These are phyloP conservation scores for Sceloporus undulatus DNA, from an alignment of 2,113 vertebrate species.

Conservation along the genomic window DNA sequence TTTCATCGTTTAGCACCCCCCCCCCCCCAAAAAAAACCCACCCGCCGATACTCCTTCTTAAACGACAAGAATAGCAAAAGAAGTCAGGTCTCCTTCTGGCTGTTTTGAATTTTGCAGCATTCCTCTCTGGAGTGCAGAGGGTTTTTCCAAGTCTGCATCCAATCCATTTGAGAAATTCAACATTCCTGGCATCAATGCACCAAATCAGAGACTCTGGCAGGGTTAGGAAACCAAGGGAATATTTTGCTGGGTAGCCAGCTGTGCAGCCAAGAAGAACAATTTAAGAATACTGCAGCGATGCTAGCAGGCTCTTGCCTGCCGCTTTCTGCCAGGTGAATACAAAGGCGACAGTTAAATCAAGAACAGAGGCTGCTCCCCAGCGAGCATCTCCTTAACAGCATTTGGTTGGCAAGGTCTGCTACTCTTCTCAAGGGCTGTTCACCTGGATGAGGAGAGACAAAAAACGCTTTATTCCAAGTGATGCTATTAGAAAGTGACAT, in stretches of 20 bases:
- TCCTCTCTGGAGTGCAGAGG: neutral
- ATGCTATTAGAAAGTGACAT: neutral
- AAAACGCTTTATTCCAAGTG: neutral
- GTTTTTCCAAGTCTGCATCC: neutral
- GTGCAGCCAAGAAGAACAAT: neutral
- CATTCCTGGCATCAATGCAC: neutral
- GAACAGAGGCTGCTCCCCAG: neutral
- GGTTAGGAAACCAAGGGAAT: neutral
- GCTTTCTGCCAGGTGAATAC: neutral
- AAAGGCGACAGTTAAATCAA: neutral
- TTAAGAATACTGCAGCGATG: neutral
- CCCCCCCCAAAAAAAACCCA: neutral
- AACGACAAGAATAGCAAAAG: neutral
- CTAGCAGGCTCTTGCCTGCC: neutral
- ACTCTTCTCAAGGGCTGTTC: neutral
- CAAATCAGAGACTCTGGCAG: neutral
- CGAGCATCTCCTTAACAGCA: neutral
- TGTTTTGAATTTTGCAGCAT: neutral
- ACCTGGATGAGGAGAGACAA: neutral
- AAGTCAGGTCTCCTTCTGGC: no score
- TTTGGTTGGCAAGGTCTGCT: no score
- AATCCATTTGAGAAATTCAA: constrained; percentile 9
- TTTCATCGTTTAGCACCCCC: no score
- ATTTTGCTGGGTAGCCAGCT: neutral
- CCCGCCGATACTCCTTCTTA: neutral